phyloP scores from a whole-genome alignment of 35 echinoderm and acorn worm species.

The Lytechinus pictus region DNA sequence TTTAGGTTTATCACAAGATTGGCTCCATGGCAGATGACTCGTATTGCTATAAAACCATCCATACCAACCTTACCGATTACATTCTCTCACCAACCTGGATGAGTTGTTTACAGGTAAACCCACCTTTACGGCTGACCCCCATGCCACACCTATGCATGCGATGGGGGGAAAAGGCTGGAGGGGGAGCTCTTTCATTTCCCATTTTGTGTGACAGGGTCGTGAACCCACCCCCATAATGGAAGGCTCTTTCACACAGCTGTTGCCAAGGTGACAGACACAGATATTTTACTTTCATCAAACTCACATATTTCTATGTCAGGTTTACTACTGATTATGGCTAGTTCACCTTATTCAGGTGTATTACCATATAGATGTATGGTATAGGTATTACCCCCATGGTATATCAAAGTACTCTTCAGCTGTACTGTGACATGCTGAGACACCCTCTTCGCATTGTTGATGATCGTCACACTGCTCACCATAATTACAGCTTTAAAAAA shows the following conservation, averaged over 20 bases:
- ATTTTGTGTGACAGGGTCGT: slow-evolving; percentile 42
- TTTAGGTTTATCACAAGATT: too few species aligned
- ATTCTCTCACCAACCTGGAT: neutral
- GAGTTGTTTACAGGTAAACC: neutral
- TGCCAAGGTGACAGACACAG: slow-evolving; percentile 38
- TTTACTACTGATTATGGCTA: neutral
- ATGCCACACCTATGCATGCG: neutral
- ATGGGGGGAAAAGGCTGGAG: neutral
- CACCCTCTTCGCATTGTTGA: too few species aligned
- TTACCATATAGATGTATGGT: too few species aligned
- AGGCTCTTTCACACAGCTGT: slow-evolving; percentile 21
- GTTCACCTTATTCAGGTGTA: too few species aligned
- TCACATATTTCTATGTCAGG: slow-evolving; percentile 40
- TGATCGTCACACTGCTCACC: too few species aligned
- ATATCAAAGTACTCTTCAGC: too few species aligned
- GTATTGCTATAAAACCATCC: neutral
- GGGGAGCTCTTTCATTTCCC: neutral
- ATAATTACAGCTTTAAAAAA: too few species aligned
- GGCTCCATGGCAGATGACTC: neutral
- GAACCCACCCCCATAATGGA: slow-evolving; percentile 31
- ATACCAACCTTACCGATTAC: neutral
- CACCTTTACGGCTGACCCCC: neutral
- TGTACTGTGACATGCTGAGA: too few species aligned
- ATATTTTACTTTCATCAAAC: slow-evolving; percentile 25
- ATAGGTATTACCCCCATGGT: too few species aligned